Conservation (phyloP, 1,140 invertebrate genomes). For the Zaprionus ornatus region DNA sequence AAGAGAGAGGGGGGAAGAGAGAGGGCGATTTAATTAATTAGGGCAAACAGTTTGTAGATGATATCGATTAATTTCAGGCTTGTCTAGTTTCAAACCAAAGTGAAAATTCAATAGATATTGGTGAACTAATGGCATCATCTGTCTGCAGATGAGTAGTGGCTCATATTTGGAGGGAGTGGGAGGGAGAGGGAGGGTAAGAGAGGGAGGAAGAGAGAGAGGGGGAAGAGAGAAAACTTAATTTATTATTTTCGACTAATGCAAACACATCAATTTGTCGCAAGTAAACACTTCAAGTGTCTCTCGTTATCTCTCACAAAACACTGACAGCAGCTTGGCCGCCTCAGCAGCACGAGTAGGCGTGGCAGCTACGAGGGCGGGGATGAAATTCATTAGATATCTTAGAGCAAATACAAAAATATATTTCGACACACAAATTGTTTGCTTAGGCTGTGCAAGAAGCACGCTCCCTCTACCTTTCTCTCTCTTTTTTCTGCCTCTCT, state of each 20-base stretch:
- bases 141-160: background rate
- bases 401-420: conserved; percentile 72
- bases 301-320: conserved; percentile 73
- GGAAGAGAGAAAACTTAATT: conserved; percentile 63
- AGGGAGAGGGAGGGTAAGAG: background rate
- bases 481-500: background rate
- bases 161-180: background rate
- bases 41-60: conserved; percentile 12
- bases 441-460: conserved; percentile 60
- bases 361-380: background rate
- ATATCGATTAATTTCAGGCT: conserved; percentile 14
- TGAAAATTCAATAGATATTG: conserved; percentile 17
- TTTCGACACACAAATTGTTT: conserved; percentile 67
- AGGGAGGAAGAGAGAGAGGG: background rate
- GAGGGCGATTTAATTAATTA: conserved; percentile 31
- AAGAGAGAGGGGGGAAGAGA: background rate
- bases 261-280: conserved; percentile 81
- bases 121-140: background rate
- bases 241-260: conserved; percentile 76
- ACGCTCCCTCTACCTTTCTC: no score
- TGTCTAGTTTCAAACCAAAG: background rate
- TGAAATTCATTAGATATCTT: conserved; percentile 73
- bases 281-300: conserved; percentile 79
- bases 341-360: background rate
- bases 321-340: conserved; percentile 42